phyloP scores from a whole-genome alignment of 2,888 invertebrate species.

The Limnephilus auricula region DNA sequence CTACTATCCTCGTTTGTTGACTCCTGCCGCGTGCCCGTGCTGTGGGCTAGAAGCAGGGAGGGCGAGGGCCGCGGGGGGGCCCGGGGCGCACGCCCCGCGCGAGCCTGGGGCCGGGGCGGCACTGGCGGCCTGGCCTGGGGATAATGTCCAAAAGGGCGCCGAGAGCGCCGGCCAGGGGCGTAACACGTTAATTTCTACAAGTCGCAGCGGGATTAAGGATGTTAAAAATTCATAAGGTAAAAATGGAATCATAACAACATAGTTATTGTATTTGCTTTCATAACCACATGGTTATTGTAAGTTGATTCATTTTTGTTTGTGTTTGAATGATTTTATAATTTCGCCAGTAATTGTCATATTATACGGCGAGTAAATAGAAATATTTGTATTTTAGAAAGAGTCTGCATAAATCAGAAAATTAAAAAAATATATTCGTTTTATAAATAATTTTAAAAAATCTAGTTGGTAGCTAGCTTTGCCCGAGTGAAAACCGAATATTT shows the following conservation, averaged over 20 bases:
- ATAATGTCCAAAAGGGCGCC: slow-evolving; percentile 59
- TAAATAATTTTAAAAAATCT: too few relatives aligned
- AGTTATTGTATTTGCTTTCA: background rate
- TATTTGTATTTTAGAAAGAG: too few relatives aligned
- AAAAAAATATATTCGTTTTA: too few relatives aligned
- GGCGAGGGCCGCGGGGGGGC: background rate
- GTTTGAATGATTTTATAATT: too few relatives aligned
- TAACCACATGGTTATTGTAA: too few relatives aligned
- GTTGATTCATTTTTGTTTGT: background rate
- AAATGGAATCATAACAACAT: background rate
- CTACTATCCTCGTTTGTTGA: background rate
- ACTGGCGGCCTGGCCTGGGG: slow-evolving; percentile 48
- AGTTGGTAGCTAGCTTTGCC: too few relatives aligned
- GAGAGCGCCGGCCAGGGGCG: slow-evolving; percentile 59
- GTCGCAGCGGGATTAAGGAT: slow-evolving; percentile 4
- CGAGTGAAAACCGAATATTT: too few relatives aligned
- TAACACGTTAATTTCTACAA: background rate
- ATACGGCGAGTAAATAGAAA: too few relatives aligned
- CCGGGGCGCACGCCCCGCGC: slow-evolving; percentile 55
- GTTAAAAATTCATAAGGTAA: background rate
- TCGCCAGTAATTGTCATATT: too few relatives aligned
- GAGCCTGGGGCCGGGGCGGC: slow-evolving; percentile 42
- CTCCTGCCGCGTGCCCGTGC: background rate
- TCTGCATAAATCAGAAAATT: too few relatives aligned
- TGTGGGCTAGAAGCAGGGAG: background rate